Evolutionary conservation across 2,113 vertebrate species (phyloP), one percentile per base, ranked within the genome.

Genomic region (Romanogobio albipinnatus): DNA sequence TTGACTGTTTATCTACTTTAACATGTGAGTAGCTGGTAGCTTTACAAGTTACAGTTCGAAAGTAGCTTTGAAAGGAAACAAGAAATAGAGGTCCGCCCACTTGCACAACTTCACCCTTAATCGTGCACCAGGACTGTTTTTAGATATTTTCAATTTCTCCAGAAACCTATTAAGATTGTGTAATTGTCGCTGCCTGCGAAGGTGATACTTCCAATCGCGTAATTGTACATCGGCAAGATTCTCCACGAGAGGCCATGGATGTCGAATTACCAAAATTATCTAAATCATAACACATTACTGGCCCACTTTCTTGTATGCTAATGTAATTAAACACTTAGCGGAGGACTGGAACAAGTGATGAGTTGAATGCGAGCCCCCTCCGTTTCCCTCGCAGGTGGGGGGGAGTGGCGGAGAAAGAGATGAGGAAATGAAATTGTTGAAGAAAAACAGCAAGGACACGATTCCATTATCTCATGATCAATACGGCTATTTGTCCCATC

Each of bases 391-490:
- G n/a, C 53, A 81, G 79, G 75, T 51, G 83, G 86, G 70, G 64
- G 58, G 17, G 73, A 61, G 83, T 45, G 15, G 45, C 24, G 36
- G 59, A 76, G 58, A 76, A 85, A 79, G 74, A 73, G 71, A 86
- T n/a, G 39, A 85, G 86, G 59, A 87, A 86, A 81, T 81, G 76
- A 85, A 89, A 89, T 85, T 56, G 87, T 86, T 80, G 84, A 53
- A 75, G 82, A 87, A 87, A 87, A 87, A 86, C 73, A 84, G 82
- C 29, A 62, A 73, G 86, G 86, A 88, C 78, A 84, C 71, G 82
- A 86, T 90, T 89, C 86, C 87, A 86, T 78, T 88, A 89, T 90
- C 81, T 78, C 84, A 71, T 85, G 77, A 87, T 89, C 87, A 87
- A 87, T 87, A 87, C 76, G 58, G 62, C 85, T 83, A 86, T 90